Base-by-base conservation (phyloP, 1,140 invertebrate genomes). In the Papilio dardanus region DNA sequence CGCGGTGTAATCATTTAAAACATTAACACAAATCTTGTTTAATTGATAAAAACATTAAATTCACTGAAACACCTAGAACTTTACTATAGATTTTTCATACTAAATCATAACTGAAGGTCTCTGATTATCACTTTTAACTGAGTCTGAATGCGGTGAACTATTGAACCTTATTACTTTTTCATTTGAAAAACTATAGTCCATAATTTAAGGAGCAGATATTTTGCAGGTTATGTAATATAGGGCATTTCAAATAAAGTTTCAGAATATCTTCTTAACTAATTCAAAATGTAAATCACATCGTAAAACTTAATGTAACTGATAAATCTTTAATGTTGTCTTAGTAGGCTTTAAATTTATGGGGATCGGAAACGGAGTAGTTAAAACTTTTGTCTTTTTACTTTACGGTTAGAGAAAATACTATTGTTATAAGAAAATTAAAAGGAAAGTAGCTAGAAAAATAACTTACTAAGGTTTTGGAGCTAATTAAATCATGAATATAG, bases 271-370 rank as follows among this genome's bases (percentile, higher is more conserved):
- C 7, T 24, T 24, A 54, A 24, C 50, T 24, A 54, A 24, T 54
- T 54, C 21, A 24, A 54, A 54, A 54, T 54, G 50, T 19, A 54
- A 54, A 54, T 54, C 50, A 54, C 50, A 54, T 54, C 50, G 50
- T 54, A 24, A 54, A 54, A 54, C 21, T 54, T 54, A 54, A 24
- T 54, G 50, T 54, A 21, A 24, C 19, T 54, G 21, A 54, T 54
- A 54, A 54, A 62, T 62, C 54, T 62, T 62, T 62, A 62, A 62
- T 62, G 54, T 62, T 28, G 28, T 28, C 54, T 62, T 62, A 28
- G 54, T 62, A 62, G 54, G 54, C 54, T 62, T 62, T 10, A 62
- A 62, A 62, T 62, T 62, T 62, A 62, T 62, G 24, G 54, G 24
- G 54, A 30, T 62, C 54, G 24, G 24, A 62, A 62, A 62, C 54